Evolutionary conservation across 2,113 vertebrate genomes (phyloP).

Genomic region (Eptatretus burgeri): DNA sequence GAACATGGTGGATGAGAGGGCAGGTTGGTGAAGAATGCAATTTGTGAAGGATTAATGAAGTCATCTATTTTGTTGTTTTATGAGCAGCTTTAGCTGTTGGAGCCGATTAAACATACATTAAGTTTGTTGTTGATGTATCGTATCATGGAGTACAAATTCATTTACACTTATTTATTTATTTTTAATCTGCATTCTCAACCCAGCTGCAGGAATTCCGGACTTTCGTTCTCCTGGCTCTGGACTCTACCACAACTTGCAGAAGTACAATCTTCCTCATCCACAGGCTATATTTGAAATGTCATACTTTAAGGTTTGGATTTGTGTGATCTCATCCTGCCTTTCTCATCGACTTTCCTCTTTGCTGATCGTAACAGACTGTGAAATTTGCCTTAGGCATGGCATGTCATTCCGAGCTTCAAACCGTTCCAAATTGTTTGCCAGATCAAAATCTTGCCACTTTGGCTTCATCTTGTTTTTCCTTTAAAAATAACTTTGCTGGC

Average conservation of each 20-base stretch:
- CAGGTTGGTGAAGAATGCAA: not conserved
- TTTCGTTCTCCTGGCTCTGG: constrained; percentile 56
- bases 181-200: no score
- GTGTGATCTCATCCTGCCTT: no score
- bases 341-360: no score
- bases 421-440: no score
- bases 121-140: not conserved
- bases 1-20: no score
- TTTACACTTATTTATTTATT: not conserved
- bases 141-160: not conserved
- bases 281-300: constrained; percentile 65
- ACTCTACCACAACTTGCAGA: constrained; percentile 51
- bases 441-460: no score
- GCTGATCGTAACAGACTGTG: no score
- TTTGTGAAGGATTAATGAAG: not conserved
- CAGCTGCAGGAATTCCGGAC: constrained; percentile 63
- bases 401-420: no score
- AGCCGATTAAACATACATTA: not conserved
- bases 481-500: no score
- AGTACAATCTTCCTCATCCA: constrained; percentile 48
- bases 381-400: no score
- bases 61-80: not conserved
- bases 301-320: constrained; percentile 39
- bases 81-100: no score
- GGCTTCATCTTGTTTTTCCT: no score